Conservation (phyloP, 1,140 invertebrate genomes). For the Pogonomyrmex barbatus region DNA sequence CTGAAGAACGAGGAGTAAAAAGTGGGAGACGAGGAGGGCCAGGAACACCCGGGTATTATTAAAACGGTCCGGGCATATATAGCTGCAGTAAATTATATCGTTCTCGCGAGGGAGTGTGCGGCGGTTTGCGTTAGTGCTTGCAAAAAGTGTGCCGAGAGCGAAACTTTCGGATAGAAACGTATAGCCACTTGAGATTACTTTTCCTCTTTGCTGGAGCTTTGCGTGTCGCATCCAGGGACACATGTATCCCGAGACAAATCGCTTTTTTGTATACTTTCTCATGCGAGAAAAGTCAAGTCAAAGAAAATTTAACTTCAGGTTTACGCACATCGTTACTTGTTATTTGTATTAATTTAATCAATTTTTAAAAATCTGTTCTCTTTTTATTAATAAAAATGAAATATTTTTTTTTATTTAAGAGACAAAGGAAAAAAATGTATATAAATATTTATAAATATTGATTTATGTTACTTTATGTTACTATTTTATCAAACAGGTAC, state of each 20-base stretch:
- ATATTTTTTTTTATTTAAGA: background rate
- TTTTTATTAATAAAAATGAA: background rate
- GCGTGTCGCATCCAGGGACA: constrained; percentile 46
- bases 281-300: constrained; percentile 13
- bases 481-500: background rate
- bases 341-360: background rate
- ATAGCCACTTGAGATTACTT: constrained; percentile 75
- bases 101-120: constrained; percentile 57
- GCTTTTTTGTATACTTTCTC: background rate
- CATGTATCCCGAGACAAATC: constrained; percentile 47
- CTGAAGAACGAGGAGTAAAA: constrained; percentile 49
- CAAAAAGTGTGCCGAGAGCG: constrained; percentile 35
- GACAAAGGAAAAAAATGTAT: background rate
- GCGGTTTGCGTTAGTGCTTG: constrained; percentile 46
- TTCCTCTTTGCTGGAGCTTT: constrained; percentile 50
- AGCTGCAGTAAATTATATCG: constrained; percentile 81
- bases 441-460: background rate
- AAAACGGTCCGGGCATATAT: constrained; percentile 76
- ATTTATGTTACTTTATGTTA: background rate
- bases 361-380: constrained; percentile 25
- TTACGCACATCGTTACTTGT: background rate
- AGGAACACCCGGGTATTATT: constrained; percentile 75
- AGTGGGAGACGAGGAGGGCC: background rate
- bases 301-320: background rate
- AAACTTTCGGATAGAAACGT: constrained; percentile 71